These are phyloP conservation scores for Desmodus rotundus DNA, from an alignment of 2,113 vertebrate species.

Conservation along the genomic window DNA sequence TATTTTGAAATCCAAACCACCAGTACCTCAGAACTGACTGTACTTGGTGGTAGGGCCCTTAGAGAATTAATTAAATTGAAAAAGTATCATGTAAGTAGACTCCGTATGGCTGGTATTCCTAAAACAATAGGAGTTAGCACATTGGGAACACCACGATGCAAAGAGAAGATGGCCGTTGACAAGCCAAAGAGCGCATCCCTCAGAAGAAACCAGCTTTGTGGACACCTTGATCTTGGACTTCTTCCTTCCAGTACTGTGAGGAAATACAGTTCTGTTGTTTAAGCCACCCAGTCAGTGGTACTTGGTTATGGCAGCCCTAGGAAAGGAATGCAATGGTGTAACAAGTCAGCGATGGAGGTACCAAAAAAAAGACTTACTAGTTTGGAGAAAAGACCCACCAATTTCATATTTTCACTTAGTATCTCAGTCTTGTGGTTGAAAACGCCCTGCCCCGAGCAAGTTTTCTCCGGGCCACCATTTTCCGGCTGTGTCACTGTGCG, in stretches of 20 bases:
- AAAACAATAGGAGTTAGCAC: not conserved
- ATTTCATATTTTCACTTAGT: not conserved
- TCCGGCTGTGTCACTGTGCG: not conserved
- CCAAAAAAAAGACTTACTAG: not conserved
- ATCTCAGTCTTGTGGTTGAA: not conserved
- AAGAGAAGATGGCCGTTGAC: fast-evolving
- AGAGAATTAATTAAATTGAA: not conserved
- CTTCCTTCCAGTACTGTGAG: not conserved
- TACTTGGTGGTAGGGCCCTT: not conserved
- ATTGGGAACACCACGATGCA: fast-evolving
- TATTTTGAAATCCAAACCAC: not conserved
- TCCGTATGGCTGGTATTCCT: not conserved
- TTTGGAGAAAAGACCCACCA: not conserved
- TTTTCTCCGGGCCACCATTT: not conserved
- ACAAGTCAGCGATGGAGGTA: not conserved
- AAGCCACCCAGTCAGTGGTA: not conserved
- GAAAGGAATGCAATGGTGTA: not conserved
- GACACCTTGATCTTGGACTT: not conserved
- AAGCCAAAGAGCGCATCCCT: not conserved
- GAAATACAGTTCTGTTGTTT: not conserved
- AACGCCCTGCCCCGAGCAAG: not conserved
- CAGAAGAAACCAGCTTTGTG: not conserved
- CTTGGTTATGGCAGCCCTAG: not conserved
- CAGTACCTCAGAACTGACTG: not conserved
- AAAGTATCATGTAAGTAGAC: fast-evolving